Percentiles rank a stretch among this genome's conserved stretches.
Conservation (phyloP, 92 coral and sea anemone species). For the Isaurus tuberculatus region DNA sequence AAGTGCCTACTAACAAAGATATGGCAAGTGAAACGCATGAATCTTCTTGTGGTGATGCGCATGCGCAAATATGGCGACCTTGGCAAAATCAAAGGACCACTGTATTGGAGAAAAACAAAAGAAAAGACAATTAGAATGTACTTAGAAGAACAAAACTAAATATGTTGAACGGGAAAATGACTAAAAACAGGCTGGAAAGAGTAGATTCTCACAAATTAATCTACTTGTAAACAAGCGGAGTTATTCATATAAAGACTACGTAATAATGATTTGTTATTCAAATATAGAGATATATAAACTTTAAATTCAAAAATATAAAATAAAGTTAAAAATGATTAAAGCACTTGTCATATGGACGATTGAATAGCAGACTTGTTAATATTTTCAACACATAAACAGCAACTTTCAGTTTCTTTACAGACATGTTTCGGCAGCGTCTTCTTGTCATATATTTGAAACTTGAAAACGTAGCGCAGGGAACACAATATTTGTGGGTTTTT, state of each 20-base stretch:
- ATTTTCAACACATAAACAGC: too few species aligned
- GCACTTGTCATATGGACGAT: too few species aligned
- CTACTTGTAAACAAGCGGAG: background rate
- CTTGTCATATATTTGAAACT: too few species aligned
- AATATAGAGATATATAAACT: too few species aligned
- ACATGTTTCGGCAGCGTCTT: too few species aligned
- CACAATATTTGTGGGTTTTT: too few species aligned
- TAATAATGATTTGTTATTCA: too few species aligned
- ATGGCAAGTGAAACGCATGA: background rate
- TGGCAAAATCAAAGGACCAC: constrained; percentile 23
- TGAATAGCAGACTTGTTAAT: too few species aligned
- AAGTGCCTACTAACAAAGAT: background rate
- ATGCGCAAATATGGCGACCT: constrained; percentile 30
- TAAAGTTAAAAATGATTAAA: too few species aligned
- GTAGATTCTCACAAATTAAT: background rate
- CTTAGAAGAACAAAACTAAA: constrained; percentile 28
- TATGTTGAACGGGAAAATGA: background rate
- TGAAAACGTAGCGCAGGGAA: too few species aligned
- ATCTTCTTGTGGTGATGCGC: background rate
- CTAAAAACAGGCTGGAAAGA: constrained; percentile 8
- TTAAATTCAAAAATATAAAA: too few species aligned
- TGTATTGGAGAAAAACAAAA: background rate
- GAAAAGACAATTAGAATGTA: constrained; percentile 39
- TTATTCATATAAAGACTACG: background rate
- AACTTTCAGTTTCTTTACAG: too few species aligned